Base-by-base conservation (phyloP, 1,140 invertebrate species). In the Musca domestica region DNA sequence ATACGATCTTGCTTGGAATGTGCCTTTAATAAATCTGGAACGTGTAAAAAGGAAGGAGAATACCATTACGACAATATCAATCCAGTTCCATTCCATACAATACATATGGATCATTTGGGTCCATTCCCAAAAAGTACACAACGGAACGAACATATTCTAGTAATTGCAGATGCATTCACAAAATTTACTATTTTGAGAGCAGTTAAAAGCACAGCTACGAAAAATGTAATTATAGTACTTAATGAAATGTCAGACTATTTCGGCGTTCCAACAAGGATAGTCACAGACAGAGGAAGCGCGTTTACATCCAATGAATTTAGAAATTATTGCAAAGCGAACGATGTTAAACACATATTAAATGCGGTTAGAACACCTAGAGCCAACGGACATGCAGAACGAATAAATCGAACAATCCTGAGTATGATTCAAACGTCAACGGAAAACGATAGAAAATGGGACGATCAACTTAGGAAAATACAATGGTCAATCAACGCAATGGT, bases 271-370 rank as follows among this genome's bases (percentile, higher is more conserved):
- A 64, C 49, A 12, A 41, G 74, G 9, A 74, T 84, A 25, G 71
- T 81, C 2, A 73, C 69, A 0, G 82, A 84, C 41, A 56, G 74
- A 64, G 80, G 80, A 9, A 74, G 71, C 19, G 64, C 72, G 7
- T 82, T 81, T 64, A 77, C 74, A 0, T 69, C 74, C 5, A 0
- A 71, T 74, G 19, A 15, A 64, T 17, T 78, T 82, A 48, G 56
- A 74, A 19, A 23, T 56, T 52, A 52, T 52, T 52, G 51, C 14
- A 22, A 52, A 9, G 20, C 3, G 2, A 15, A 15, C 15, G 47
- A 74, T 14, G 68, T 81, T n/a, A 70, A 67, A 54, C 74, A 79
- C 19, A 61, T 78, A 0, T 20, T 71, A 10, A 81, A 77, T 69
- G 76, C 76, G 2, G 72, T 78, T 3, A 71, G 71, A 47, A 71